A percentile compares a stretch with the other conserved stretches of the same genome.
These are phyloP conservation scores for Drosophila flavopinicola DNA, from an alignment of 2,888 invertebrate species.

Conservation along the genomic window DNA sequence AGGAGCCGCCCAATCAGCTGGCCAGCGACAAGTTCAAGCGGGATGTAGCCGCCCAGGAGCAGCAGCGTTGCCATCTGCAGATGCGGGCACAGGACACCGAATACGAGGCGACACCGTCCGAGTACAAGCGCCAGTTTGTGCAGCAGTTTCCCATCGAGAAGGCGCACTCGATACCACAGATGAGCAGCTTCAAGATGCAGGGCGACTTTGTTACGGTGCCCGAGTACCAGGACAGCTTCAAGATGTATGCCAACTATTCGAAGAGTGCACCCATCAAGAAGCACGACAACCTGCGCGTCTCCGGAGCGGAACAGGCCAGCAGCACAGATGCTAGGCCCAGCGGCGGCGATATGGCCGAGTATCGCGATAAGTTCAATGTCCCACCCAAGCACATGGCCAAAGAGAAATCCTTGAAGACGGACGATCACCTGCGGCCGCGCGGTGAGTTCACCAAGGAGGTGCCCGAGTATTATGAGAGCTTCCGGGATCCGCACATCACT, in stretches of 20 bases:
- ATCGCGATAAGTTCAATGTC: constrained; percentile 81
- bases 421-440: constrained; percentile 79
- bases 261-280: constrained; percentile 84
- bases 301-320: constrained; percentile 70
- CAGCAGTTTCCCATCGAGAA: constrained; percentile 82
- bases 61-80: constrained; percentile 75
- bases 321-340: constrained; percentile 7
- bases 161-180: constrained; percentile 84
- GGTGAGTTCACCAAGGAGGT: constrained; percentile 82
- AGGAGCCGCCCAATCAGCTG: constrained; percentile 50
- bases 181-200: constrained; percentile 82
- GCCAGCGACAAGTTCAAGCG: constrained; percentile 69
- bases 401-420: constrained; percentile 77
- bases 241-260: constrained; percentile 83
- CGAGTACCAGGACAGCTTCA: constrained; percentile 83
- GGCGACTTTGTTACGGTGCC: constrained; percentile 82
- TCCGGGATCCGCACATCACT: constrained; percentile 83
- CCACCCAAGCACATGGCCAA: constrained; percentile 71
- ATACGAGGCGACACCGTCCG: constrained; percentile 77
- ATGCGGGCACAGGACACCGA: constrained; percentile 65
- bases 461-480: constrained; percentile 84
- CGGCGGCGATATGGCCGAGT: constrained; percentile 76
- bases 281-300: constrained; percentile 81
- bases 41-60: constrained; percentile 69
- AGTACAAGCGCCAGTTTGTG: constrained; percentile 82